These are phyloP conservation scores for Trichonephila inaurata DNA, from an alignment of 1,140 invertebrate genomes.

Conservation along the genomic window DNA sequence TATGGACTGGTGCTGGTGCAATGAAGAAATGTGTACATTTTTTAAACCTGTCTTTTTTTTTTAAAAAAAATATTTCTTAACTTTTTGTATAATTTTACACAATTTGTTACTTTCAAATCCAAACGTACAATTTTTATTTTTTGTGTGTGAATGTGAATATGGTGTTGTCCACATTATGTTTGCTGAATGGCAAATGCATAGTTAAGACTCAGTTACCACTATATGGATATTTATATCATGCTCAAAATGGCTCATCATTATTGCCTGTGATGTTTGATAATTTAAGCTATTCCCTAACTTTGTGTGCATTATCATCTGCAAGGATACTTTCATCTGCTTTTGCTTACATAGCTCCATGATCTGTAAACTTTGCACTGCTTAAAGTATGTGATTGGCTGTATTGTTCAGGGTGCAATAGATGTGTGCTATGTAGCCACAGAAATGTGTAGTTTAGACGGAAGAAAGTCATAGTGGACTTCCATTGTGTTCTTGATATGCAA, in stretches of 20 bases:
- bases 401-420: conserved; percentile 55
- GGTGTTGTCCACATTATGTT: conserved; percentile 13
- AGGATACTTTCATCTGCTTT: conserved; percentile 50
- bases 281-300: conserved; percentile 69
- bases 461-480: background rate
- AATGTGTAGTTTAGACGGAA: conserved; percentile 22
- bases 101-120: conserved; percentile 16
- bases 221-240: conserved; percentile 53
- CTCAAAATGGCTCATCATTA: conserved; percentile 76
- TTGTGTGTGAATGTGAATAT: conserved; percentile 37
- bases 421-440: conserved; percentile 19
- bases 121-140: conserved; percentile 71
- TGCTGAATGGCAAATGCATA: conserved; percentile 41
- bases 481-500: background rate
- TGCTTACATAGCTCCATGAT: conserved; percentile 51
- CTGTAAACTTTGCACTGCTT: conserved; percentile 65
- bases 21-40: conserved; percentile 36
- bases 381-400: conserved; percentile 49
- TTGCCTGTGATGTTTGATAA: conserved; percentile 75
- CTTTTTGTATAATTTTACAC: conserved; percentile 60
- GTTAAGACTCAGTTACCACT: conserved; percentile 45
- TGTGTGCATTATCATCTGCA: conserved; percentile 57
- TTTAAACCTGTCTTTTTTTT: background rate
- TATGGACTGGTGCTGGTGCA: conserved; percentile 64
- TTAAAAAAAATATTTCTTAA: background rate